Evolutionary conservation across 2,888 invertebrate species (phyloP), one percentile per base, ranked within the genome.

Genomic region (Marasmarcha lunaedactyla): DNA sequence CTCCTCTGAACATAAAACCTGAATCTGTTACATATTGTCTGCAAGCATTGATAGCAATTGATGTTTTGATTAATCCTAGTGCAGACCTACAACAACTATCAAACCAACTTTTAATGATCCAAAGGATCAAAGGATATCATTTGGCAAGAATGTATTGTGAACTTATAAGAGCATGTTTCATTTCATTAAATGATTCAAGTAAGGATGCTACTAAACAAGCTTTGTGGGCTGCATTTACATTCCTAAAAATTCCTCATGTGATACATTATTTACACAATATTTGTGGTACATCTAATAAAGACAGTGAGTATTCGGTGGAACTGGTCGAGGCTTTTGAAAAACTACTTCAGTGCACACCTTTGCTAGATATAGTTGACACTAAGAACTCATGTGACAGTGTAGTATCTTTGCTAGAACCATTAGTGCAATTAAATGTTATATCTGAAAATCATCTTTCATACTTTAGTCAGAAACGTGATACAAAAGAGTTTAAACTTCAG

Each of bases 161-260:
- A 84, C 86, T 97, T 20, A 91, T 97, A 51, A 86, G 96, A 46
- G 93, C 95, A 0, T 94, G 95, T 56, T 89, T 97, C 43, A 89
- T 97, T 57, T 94, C 94, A n/a, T 72, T 97, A 2, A 91, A 94
- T 57, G 94, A 95, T 68, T 92, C 92, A 0, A 90, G 90, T 38
- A 92, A 91, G 50, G 92, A 91, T 35, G 70, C 83, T 1, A 88
- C 90, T 6, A 92, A 93, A 51, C 95, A 96, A 57, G 90, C 95
- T 2, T 89, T 95, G 55, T 97, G 97, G 95, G 94, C 95, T 10
- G 95, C 97, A 7, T 96, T 97, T 62, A 93, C 94, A 1, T 97
- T 96, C 61, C 85, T 97, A 6, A 97, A 97, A 84, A 89, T 97
- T 38, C 94, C 95, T 0, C 89, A 91, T 56, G 89, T 94, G 36